A percentile compares a stretch with the other conserved stretches of the same genome.
These are phyloP conservation scores for Ptychoptera contaminata DNA, from an alignment of 2,888 invertebrate genomes.

Conservation along the genomic window DNA sequence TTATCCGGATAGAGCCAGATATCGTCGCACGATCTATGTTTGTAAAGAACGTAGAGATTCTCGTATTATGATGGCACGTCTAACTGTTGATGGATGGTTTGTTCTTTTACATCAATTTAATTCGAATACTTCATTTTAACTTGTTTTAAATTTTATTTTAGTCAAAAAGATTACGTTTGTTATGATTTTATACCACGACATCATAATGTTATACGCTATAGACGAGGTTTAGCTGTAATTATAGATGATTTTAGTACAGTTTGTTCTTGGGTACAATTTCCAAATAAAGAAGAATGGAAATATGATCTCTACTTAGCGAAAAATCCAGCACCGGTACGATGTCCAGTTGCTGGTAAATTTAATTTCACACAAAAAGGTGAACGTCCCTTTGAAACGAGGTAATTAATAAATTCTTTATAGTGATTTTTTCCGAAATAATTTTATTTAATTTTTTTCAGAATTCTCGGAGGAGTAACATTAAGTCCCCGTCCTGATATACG, in stretches of 20 bases:
- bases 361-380: slow-evolving; percentile 87
- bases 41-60: slow-evolving; percentile 86
- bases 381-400: slow-evolving; percentile 67
- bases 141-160: background rate
- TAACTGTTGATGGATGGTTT: slow-evolving; percentile 74
- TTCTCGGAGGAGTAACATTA: slow-evolving; percentile 87
- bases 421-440: slow-evolving; percentile 7
- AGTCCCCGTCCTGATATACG: slow-evolving; percentile 85
- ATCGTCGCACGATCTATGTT: slow-evolving; percentile 77
- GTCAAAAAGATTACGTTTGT: slow-evolving; percentile 95
- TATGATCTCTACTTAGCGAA: slow-evolving; percentile 71
- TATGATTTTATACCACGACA: slow-evolving; percentile 92
- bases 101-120: background rate
- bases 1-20: slow-evolving; percentile 83
- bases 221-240: slow-evolving; percentile 76
- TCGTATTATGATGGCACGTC: slow-evolving; percentile 87
- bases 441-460: slow-evolving; percentile 34
- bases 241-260: slow-evolving; percentile 83
- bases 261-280: slow-evolving; percentile 88
- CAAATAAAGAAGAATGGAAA: slow-evolving; percentile 69
- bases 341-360: slow-evolving; percentile 94
- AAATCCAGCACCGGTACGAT: slow-evolving; percentile 80
- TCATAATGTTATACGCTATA: slow-evolving; percentile 86
- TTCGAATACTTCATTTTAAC: background rate
- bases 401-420: background rate